phyloP scores from a whole-genome alignment of 30 jellyfish, hydroid and myxozoan genomes.

The Morbakka virulenta region DNA sequence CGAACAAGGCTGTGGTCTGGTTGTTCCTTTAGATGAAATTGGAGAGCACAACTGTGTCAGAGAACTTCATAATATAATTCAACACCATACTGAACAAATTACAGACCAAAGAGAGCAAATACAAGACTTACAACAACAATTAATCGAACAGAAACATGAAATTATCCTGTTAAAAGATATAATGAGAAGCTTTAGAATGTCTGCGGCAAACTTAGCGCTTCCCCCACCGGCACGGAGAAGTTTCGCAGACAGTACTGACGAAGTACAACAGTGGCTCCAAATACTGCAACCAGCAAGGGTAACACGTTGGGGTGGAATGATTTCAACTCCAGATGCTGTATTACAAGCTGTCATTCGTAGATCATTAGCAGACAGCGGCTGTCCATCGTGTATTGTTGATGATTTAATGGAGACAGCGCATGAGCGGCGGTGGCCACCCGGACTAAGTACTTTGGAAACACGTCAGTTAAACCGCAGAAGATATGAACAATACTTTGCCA shows the following conservation, averaged over 20 bases:
- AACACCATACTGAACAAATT: constrained; percentile 83
- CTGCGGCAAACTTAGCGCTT: constrained; percentile 74
- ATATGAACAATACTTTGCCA: constrained; percentile 93
- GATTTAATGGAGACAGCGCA: constrained; percentile 95
- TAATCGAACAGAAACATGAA: constrained; percentile 79
- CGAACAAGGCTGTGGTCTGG: constrained; percentile 93
- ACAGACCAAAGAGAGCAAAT: constrained; percentile 76
- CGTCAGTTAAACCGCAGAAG: constrained; percentile 94
- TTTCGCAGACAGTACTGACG: constrained; percentile 85
- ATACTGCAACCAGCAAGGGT: constrained; percentile 93
- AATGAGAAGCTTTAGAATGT: constrained; percentile 84
- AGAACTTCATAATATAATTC: constrained; percentile 78
- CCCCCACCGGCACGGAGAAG: constrained; percentile 76
- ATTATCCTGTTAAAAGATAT: constrained; percentile 74
- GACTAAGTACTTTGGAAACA: constrained; percentile 91
- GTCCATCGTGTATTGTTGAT: constrained; percentile 90
- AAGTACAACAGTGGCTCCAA: constrained; percentile 94
- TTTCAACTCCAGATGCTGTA: constrained; percentile 98
- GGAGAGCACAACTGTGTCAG: constrained; percentile 92
- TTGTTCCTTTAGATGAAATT: constrained; percentile 83
- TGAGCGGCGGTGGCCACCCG: constrained; percentile 99
- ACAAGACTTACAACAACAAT: constrained; percentile 83
- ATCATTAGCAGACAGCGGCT: constrained; percentile 94
- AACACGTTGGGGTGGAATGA: constrained; percentile 99
- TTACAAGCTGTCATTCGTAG: constrained; percentile 94